phyloP scores from a whole-genome alignment of 2,797 vertebrate genomes.

The Acipenser oxyrinchus region DNA sequence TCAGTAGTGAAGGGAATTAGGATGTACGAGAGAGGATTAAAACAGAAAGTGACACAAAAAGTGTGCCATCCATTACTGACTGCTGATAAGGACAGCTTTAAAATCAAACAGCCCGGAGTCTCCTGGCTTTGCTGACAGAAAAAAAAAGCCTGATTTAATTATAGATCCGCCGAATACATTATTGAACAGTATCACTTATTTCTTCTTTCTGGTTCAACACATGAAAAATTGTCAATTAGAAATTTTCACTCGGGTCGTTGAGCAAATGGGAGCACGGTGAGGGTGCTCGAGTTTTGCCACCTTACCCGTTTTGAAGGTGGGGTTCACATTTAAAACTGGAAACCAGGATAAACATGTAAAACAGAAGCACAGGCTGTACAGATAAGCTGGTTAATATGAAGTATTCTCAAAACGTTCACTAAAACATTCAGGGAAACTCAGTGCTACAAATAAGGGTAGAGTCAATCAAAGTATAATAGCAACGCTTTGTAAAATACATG shows the following conservation, averaged over 20 bases:
- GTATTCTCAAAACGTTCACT: too few relatives aligned
- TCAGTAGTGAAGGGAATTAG: constrained; percentile 26
- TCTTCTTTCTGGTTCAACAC: constrained; percentile 78
- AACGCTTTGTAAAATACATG: too few relatives aligned
- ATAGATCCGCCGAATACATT: constrained; percentile 85
- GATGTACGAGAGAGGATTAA: constrained; percentile 32
- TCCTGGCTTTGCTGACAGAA: constrained; percentile 45
- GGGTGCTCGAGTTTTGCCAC: constrained; percentile 51
- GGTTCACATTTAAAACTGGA: constrained; percentile 38
- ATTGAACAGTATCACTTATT: constrained; percentile 89
- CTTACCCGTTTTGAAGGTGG: constrained; percentile 41
- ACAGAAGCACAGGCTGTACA: constrained; percentile 15
- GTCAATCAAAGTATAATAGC: too few relatives aligned
- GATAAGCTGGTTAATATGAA: background rate
- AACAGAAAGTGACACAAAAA: constrained; percentile 32
- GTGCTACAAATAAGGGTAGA: too few relatives aligned
- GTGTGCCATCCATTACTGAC: constrained; percentile 40
- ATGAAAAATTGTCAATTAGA: constrained; percentile 92
- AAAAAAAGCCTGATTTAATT: constrained; percentile 73
- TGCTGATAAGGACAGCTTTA: constrained; percentile 42
- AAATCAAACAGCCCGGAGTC: constrained; percentile 49
- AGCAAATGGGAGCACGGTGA: constrained; percentile 53
- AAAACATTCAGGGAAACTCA: too few relatives aligned
- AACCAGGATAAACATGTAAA: constrained; percentile 36
- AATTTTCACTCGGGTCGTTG: constrained; percentile 71